A percentile compares a stretch with the other conserved stretches of the same genome.
These are phyloP conservation scores for Epinephelus awoara DNA, from an alignment of 2,797 vertebrate genomes.

Conservation along the genomic window DNA sequence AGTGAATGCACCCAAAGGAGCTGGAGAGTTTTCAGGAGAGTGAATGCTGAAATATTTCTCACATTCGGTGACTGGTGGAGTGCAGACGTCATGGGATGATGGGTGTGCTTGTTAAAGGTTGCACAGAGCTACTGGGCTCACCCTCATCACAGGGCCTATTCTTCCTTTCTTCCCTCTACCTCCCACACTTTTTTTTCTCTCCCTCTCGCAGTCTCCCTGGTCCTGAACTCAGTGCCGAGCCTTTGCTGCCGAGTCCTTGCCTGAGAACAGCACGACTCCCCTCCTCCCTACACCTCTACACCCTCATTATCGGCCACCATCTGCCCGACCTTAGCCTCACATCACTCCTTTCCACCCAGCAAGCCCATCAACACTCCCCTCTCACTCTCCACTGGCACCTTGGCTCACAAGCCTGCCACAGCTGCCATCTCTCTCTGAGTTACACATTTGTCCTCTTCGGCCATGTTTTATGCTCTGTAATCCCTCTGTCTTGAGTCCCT, in stretches of 20 bases:
- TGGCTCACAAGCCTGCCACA: constrained; percentile 57
- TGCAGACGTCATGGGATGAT: constrained; percentile 34
- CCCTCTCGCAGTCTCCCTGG: constrained; percentile 15
- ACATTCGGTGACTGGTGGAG: constrained; percentile 27
- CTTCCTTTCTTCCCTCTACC: constrained; percentile 18
- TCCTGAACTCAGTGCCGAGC: constrained; percentile 39
- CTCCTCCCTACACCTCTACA: constrained; percentile 71
- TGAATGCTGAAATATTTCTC: constrained; percentile 47
- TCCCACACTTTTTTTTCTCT: constrained; percentile 14
- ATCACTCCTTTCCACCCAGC: constrained; percentile 67
- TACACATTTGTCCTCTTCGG: constrained; percentile 62
- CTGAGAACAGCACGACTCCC: constrained; percentile 68
- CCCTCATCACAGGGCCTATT: constrained; percentile 39
- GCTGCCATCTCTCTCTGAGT: constrained; percentile 60
- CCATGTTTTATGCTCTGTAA: constrained; percentile 63
- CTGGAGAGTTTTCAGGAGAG: constrained; percentile 23
- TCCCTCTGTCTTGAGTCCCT: constrained; percentile 57
- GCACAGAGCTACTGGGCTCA: constrained; percentile 48
- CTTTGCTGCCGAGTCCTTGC: constrained; percentile 56
- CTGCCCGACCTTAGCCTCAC: constrained; percentile 80
- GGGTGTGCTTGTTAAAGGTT: constrained; percentile 62
- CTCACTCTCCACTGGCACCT: constrained; percentile 65
- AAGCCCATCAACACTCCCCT: constrained; percentile 65
- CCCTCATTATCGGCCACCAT: constrained; percentile 87
- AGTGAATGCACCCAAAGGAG: constrained; percentile 42